Evolutionary conservation across 2,888 invertebrate species (phyloP).

Genomic region (Caenorhabditis zanzibari): DNA sequence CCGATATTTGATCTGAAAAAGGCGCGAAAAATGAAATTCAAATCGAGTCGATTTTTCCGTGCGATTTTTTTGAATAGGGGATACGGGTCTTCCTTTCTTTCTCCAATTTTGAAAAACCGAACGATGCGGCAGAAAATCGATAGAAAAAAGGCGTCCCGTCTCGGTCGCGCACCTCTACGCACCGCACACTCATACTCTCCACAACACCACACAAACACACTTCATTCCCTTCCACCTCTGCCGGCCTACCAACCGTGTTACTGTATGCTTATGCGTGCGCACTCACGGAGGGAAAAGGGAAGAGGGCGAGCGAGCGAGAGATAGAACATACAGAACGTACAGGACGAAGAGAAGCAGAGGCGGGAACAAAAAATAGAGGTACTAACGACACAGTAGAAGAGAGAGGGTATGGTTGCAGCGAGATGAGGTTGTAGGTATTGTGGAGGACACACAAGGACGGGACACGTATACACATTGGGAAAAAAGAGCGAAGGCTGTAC

Average conservation of each 20-base stretch:
- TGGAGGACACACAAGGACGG: slow-evolving; percentile 37
- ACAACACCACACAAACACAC: slow-evolving; percentile 30
- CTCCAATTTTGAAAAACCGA: slow-evolving; percentile 24
- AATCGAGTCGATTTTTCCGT: too few species aligned
- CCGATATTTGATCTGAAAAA: too few species aligned
- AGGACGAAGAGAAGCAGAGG: background rate
- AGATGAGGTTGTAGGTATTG: slow-evolving; percentile 35
- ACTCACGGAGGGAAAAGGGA: slow-evolving; percentile 2
- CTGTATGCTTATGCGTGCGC: slow-evolving; percentile 52
- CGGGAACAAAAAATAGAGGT: background rate
- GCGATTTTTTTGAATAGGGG: too few species aligned
- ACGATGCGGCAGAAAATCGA: slow-evolving; percentile 47
- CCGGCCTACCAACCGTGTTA: slow-evolving; percentile 50
- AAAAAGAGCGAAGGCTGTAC: slow-evolving; percentile 9
- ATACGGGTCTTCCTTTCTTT: slow-evolving; percentile 5
- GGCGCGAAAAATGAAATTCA: too few species aligned
- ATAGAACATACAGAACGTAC: background rate
- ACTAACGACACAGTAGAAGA: slow-evolving; percentile 15
- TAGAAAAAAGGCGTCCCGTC: slow-evolving; percentile 30
- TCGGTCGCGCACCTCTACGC: slow-evolving; percentile 48
- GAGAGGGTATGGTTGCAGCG: slow-evolving; percentile 36
- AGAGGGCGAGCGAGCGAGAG: slow-evolving; percentile 6
- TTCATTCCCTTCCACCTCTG: slow-evolving; percentile 10
- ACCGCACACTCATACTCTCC: slow-evolving; percentile 35
- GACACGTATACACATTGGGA: slow-evolving; percentile 38